Evolutionary conservation across 2,888 invertebrate species (phyloP), one percentile per base, ranked within the genome.

Genomic region (Trichopoda pennipes): DNA sequence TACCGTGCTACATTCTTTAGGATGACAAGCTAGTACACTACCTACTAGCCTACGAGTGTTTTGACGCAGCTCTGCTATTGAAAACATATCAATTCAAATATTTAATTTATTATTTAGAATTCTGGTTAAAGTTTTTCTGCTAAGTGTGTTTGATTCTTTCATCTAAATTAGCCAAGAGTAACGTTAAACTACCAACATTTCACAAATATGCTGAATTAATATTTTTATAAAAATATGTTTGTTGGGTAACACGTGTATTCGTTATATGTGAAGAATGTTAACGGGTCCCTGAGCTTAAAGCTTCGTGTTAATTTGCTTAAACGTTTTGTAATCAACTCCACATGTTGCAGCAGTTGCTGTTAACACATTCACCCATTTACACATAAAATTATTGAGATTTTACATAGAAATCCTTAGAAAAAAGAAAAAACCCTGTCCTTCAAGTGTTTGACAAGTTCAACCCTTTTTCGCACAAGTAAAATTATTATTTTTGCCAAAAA

Each of bases 261-360:
- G 69, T 49, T 32, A 35, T 68, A 75, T 80, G 75, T 38, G 68
- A 72, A 75, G 72, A 55, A 47, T 38, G 47, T 61, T 76, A 85
- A 84, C 82, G 68, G 64, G 63, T 80, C 75, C 81, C 75, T 53
- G 68, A 85, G 86, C 85, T 83, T 84, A 85, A 86, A 86, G 84
- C 85, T 83, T 84, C 84, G 86, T 86, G 88, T 86, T 82, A 89
- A 88, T 88, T 89, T 88, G 88, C 86, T 87, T 88, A 88, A 88
- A 88, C 87, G 88, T 85, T 86, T 85, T 80, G 85, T 85, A 86
- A 86, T 84, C 84, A 81, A 84, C 85, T 86, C 80, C 83, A 85
- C 80, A 85, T 84, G 83, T 83, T 66, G 51, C 44, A 66, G 69
- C 81, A 78, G 64, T 78, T 75, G 74, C 55, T 70, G 56, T n/a